phyloP scores from a whole-genome alignment of 2,113 vertebrate species.

The Anthoscopus minutus region DNA sequence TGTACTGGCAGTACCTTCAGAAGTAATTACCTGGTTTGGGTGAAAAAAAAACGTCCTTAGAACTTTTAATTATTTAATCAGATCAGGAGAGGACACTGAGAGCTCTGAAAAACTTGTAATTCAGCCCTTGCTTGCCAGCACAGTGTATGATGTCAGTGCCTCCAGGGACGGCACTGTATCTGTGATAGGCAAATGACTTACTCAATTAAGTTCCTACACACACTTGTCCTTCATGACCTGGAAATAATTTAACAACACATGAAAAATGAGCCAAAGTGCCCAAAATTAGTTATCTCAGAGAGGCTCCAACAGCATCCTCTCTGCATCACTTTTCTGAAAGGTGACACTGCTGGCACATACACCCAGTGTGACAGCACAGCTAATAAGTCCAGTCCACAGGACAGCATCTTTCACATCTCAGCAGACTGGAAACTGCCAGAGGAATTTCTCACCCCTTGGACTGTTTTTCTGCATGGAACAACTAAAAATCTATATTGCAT shows the following conservation, averaged over 20 bases:
- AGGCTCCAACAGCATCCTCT: neutral
- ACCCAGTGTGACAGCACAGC: neutral
- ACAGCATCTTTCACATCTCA: neutral
- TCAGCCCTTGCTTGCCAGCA: neutral
- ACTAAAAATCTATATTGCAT: neutral
- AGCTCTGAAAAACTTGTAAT: neutral
- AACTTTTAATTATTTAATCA: neutral
- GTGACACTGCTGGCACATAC: rapidly evolving
- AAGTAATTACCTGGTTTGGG: neutral
- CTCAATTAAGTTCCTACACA: neutral
- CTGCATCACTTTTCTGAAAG: neutral
- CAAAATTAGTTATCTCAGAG: neutral
- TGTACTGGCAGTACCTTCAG: neutral
- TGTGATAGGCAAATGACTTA: neutral
- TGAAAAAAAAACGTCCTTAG: too few relatives aligned
- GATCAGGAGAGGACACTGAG: neutral
- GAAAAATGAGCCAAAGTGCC: neutral
- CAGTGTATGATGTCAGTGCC: neutral
- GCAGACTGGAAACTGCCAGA: neutral
- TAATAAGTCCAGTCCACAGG: neutral
- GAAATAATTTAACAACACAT: neutral
- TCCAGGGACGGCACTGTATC: rapidly evolving
- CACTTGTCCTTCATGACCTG: neutral
- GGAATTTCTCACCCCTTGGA: neutral
- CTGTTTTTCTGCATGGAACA: neutral